Evolutionary conservation across 2,797 vertebrate genomes (phyloP).

Genomic region (Molossus molossus): DNA sequence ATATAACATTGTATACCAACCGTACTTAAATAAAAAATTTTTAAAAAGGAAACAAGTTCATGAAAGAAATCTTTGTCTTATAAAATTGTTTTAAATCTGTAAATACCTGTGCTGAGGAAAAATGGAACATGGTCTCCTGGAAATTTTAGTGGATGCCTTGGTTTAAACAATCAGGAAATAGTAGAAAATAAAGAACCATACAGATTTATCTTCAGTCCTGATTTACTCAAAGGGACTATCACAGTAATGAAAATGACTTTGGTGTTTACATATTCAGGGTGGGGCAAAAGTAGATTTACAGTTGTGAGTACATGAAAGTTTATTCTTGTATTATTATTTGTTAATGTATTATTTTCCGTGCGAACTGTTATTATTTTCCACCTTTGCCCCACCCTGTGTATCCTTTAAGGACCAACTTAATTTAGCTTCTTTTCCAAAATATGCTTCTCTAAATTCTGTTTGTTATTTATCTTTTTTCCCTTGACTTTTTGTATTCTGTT

Average conservation of each 20-base stretch:
- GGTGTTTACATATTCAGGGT: not conserved
- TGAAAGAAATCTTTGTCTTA: not conserved
- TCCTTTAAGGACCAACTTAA: slow-evolving; percentile 14
- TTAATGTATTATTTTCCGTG: not conserved
- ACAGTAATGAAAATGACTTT: not conserved
- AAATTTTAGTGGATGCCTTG: not conserved
- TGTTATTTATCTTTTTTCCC: not conserved
- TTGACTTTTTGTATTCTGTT: slow-evolving; percentile 46
- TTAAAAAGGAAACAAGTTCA: not conserved
- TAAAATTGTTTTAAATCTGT: not conserved
- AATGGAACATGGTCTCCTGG: not conserved
- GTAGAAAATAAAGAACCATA: not conserved
- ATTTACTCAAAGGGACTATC: not conserved
- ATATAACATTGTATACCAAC: not conserved
- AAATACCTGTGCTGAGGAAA: slow-evolving; percentile 31
- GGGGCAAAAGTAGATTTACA: not conserved
- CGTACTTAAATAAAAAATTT: not conserved
- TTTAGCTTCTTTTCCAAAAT: not conserved
- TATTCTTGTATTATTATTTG: not conserved
- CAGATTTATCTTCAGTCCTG: not conserved
- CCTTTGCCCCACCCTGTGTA: not conserved
- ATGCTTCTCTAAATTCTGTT: not conserved
- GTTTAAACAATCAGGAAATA: not conserved
- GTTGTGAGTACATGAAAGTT: not conserved
- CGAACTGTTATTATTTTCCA: not conserved